Evolutionary conservation across 1,140 invertebrate genomes (phyloP), one percentile per base, ranked within the genome.

Genomic region (Homalodisca vitripennis): DNA sequence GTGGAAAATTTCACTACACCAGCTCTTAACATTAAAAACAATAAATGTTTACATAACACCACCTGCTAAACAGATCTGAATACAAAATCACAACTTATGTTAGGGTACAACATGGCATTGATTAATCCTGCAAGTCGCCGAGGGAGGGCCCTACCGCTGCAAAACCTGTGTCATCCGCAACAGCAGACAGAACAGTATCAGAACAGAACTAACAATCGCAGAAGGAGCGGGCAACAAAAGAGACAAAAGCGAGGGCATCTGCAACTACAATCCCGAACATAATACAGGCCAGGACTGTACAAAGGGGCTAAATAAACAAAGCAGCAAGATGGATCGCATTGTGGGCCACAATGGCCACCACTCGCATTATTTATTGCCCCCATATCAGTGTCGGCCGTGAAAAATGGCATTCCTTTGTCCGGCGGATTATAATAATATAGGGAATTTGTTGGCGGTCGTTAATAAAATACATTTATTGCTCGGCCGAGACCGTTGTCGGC

Each of bases 391-490:
- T 60, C 55, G 2, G 55, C 55, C 24, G 55, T 60, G 55, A 60
- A 60, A 60, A 60, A 60, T 60, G 55, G 55, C 55, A 60, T 60
- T 60, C 55, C 55, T 22, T 60, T 60, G 55, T 60, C 55, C 55
- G n/a, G 29, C 55, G 55, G 55, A 60, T 60, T 60, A 60, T 60
- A 60, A 60, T 60, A 60, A 60, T 60, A 30, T 60, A 60, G 26
- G 55, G 55, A 60, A 60, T 60, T 60, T 60, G 55, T 60, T 60
- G 55, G 26, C 27, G 55, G 29, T 60, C 55, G 55, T 60, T 60
- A 60, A 60, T 60, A 60, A 60, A 60, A 60, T 60, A 60, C 55
- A 53, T 53, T 53, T 60, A 60, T 60, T 30, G 55, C 22, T 24
- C 48, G 6, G n/a, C n/a, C n/a, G n/a, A n/a, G n/a, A n/a, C n/a